Evolutionary conservation across 2,888 invertebrate genomes (phyloP), one percentile per base, ranked within the genome.

Genomic region (Argynnis bischoffii): DNA sequence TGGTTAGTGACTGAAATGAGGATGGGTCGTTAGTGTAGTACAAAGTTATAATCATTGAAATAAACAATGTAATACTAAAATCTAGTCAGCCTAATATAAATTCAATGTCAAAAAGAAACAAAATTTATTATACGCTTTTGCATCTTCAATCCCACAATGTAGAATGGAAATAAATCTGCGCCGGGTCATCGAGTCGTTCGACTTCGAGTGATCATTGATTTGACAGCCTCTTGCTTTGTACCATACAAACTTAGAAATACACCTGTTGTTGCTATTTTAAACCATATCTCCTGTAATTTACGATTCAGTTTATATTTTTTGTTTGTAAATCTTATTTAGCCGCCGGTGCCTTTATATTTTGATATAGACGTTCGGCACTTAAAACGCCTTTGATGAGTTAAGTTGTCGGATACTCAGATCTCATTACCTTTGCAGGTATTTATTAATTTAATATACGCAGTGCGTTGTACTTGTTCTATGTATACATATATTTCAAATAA

Each of bases 181-280:
- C 68, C 69, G 70, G 75, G 77, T 74, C 74, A 74, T 74, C 73
- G 72, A 76, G 75, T 72, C 74, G 71, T 72, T 69, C 71, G 65
- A 67, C 61, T 69, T 77, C 76, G 69, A 78, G 74, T 72, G 74
- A 72, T 77, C 77, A 75, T 77, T 78, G 80, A 79, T 79, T 79
- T 78, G 79, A 79, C 77, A 77, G 75, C 71, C 74, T 71, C 74
- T 76, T 73, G 72, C 72, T 68, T 72, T 73, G 68, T 65, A 55
- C 15, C 35, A 18, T 31, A 55, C 69, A 63, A 67, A 48, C 51
- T 54, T 66, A 51, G 3, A 8, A 31, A 46, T 51, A 2, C 55
- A 55, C 18, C 26, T 21, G 1, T 6, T 1, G 48, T 8, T 35
- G 16, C 14, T 6, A 71, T 63, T 63, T 15, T 60, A 14, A 59